Percentiles rank a stretch among this genome's conserved stretches.
phyloP scores from a whole-genome alignment of 2,888 invertebrate genomes.

The Caenorhabditis macrosperma region DNA sequence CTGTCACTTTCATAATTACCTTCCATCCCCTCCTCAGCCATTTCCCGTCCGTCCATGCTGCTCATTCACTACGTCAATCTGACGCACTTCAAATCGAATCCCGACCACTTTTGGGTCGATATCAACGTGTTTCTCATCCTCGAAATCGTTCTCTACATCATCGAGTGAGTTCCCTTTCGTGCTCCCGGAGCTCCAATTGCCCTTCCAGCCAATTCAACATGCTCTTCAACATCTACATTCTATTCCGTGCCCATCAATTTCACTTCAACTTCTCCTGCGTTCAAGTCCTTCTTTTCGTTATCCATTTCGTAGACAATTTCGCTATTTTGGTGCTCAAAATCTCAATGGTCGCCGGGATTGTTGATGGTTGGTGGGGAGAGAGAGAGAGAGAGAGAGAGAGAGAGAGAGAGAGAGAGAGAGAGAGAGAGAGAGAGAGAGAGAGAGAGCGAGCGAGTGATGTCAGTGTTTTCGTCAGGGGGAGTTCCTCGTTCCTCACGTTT shows the following conservation, averaged over 20 bases:
- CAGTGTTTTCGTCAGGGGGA: too few relatives aligned
- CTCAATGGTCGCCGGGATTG: background rate
- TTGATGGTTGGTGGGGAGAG: slow-evolving; percentile 21
- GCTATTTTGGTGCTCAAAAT: slow-evolving; percentile 25
- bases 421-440: too few relatives aligned
- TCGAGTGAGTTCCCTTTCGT: slow-evolving; percentile 45
- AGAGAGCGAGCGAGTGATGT: too few relatives aligned
- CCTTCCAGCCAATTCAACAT: slow-evolving; percentile 24
- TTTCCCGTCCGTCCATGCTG: slow-evolving; percentile 20
- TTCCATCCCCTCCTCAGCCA: background rate
- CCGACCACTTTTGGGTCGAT: slow-evolving; percentile 10
- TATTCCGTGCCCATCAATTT: slow-evolving; percentile 38
- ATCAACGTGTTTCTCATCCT: slow-evolving; percentile 31
- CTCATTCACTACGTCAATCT: slow-evolving; percentile 45
- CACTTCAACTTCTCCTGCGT: slow-evolving; percentile 46
- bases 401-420: too few relatives aligned
- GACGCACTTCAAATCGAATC: slow-evolving; percentile 22
- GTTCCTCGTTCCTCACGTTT: too few relatives aligned
- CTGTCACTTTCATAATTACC: too few relatives aligned
- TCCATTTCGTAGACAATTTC: slow-evolving; percentile 36
- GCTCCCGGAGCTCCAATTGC: background rate
- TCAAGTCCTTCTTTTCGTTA: slow-evolving; percentile 25
- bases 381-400: too few relatives aligned
- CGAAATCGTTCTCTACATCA: slow-evolving; percentile 28
- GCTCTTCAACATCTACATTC: slow-evolving; percentile 38